Evolutionary conservation across 2,888 invertebrate genomes (phyloP), one percentile per base, ranked within the genome.

Genomic region (Alviniconcha strummeri): DNA sequence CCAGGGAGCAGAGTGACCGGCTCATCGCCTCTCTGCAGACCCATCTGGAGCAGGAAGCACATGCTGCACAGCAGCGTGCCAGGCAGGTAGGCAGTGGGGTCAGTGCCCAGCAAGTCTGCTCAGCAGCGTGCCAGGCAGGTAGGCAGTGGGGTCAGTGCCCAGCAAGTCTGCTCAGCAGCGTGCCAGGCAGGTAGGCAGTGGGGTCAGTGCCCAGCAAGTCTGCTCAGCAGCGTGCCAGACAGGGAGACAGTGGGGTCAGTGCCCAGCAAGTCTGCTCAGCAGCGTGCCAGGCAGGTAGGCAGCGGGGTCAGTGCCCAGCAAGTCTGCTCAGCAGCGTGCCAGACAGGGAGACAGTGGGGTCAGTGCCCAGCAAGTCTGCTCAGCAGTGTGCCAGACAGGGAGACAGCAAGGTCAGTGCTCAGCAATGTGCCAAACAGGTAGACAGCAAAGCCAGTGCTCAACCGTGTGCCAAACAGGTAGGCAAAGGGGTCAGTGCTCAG

Each of bases 311-410:
- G 36, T 36, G 36, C 36, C 4, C 60, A 60, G 60, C 60, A 36
- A 36, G n/a, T n/a, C 81, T 19, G 81, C 86, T 2, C 84, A 85
- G 72, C 84, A 86, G 17, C 85, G 85, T 64, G 86, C 87, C 69
- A 75, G 86, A 55, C 86, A 89, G 75, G 85, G 88, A 83, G 17
- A 6, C 19, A n/a, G 9, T 13, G 36, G 36, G 3, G 36, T 36
- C 36, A 36, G 36, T 36, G 36, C 36, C 60, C 60, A 60, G 60
- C 60, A 60, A 60, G 60, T 8, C 81, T 19, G 81, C 86, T 3
- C 84, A 85, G 72, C 84, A 86, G 15, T 85, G 85, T 64, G 86
- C 87, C 69, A 75, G 86, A 55, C 86, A 89, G 75, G 85, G 88
- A 83, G 17, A 8, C 19, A n/a, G 9, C 9, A 36, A 36, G 36